Evolutionary conservation across 2,888 invertebrate species (phyloP).

Genomic region (Dryocosmus kuriphilus): DNA sequence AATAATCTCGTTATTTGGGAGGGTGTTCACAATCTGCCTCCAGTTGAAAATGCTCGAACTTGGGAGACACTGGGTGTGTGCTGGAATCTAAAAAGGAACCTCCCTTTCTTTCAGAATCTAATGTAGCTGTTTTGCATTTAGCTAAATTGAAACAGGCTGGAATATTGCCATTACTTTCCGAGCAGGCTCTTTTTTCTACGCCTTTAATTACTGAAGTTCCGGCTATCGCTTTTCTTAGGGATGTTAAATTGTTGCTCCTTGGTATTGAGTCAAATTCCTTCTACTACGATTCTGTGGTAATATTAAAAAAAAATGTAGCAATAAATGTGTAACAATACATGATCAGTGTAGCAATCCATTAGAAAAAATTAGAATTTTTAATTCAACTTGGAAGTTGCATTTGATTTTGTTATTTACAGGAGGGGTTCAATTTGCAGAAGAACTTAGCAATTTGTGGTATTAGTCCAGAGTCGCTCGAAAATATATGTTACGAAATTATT

Average conservation of each 20-base stretch:
- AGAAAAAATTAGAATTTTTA: not conserved
- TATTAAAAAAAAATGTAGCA: too few species aligned
- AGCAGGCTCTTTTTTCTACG: slow-evolving; percentile 57
- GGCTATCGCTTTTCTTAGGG: slow-evolving; percentile 63
- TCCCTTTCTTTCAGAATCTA: slow-evolving; percentile 67
- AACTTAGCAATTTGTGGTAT: slow-evolving; percentile 65
- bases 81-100: slow-evolving; percentile 61
- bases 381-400: not conserved
- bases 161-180: slow-evolving; percentile 58
- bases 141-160: slow-evolving; percentile 65
- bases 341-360: too few species aligned
- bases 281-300: slow-evolving; percentile 62
- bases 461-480: slow-evolving; percentile 62
- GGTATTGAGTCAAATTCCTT: slow-evolving; percentile 73
- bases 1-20: slow-evolving; percentile 58
- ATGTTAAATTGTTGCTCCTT: slow-evolving; percentile 69
- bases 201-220: slow-evolving; percentile 61
- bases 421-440: slow-evolving; percentile 65
- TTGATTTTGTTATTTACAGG: slow-evolving; percentile 55
- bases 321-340: too few species aligned
- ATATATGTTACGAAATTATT: slow-evolving; percentile 63
- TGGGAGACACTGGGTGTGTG: slow-evolving; percentile 72
- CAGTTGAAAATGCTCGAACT: slow-evolving; percentile 60
- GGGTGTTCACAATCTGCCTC: slow-evolving; percentile 47
- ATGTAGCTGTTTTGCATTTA: slow-evolving; percentile 66